phyloP scores from a whole-genome alignment of 2,797 vertebrate genomes.

The Toxotes lorentzi region DNA sequence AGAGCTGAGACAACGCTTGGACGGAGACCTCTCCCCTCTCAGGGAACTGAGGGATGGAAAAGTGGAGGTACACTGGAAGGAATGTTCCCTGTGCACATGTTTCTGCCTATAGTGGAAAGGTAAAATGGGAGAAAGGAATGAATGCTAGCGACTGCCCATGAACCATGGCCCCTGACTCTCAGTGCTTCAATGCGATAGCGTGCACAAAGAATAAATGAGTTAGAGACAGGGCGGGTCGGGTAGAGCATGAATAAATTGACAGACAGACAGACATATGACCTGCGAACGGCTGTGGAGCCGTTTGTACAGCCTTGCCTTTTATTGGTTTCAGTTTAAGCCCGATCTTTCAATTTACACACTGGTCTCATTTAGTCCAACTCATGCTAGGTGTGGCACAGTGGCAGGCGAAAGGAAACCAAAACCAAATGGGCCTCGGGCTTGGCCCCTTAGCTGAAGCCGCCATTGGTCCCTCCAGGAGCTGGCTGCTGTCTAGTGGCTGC shows the following conservation, averaged over 20 bases:
- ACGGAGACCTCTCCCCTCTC: conserved; percentile 22
- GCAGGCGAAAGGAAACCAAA: conserved; percentile 84
- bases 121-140: conserved; percentile 47
- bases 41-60: conserved; percentile 30
- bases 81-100: conserved; percentile 48
- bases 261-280: conserved; percentile 78
- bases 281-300: conserved; percentile 58
- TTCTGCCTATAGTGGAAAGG: conserved; percentile 42
- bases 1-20: conserved; percentile 18
- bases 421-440: conserved; percentile 80
- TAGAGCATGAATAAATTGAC: conserved; percentile 69
- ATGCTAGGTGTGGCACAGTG: conserved; percentile 85
- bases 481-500: conserved; percentile 70
- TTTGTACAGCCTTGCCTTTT: conserved; percentile 74
- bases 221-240: conserved; percentile 69
- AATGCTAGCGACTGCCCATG: conserved; percentile 50
- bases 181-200: conserved; percentile 64
- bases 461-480: conserved; percentile 75
- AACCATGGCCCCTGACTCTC: conserved; percentile 50
- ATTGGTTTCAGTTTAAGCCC: conserved; percentile 74
- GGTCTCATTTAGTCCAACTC: conserved; percentile 83
- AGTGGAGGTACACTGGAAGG: conserved; percentile 53
- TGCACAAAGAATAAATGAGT: conserved; percentile 67
- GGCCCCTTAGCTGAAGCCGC: conserved; percentile 76
- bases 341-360: conserved; percentile 79